Conservation (phyloP, 2,113 vertebrate species). For the Petrocephalus zakoni region DNA sequence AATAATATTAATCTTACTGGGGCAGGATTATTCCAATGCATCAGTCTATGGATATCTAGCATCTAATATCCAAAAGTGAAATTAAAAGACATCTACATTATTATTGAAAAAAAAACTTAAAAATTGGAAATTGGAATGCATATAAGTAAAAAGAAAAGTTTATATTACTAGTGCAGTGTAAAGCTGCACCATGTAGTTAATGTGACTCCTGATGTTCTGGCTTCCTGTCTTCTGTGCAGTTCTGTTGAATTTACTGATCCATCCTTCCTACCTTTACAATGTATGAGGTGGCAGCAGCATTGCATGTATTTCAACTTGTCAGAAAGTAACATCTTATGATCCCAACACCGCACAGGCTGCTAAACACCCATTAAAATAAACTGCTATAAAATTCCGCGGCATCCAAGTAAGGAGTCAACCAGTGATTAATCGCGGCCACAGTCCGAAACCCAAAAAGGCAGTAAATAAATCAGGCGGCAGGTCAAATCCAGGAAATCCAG, state of each 20-base stretch:
- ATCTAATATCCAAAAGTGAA: background rate
- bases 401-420: background rate
- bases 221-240: background rate
- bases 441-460: background rate
- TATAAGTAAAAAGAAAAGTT: background rate
- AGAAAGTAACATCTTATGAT: background rate
- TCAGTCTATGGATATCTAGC: background rate
- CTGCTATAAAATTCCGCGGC: background rate
- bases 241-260: background rate
- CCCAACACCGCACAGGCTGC: background rate
- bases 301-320: background rate
- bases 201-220: background rate
- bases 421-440: background rate
- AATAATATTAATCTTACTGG: background rate
- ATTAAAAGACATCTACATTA: background rate
- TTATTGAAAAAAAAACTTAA: background rate
- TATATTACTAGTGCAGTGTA: background rate
- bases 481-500: background rate
- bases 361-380: background rate
- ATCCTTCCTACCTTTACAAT: background rate
- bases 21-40: background rate
- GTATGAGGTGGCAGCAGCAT: background rate
- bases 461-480: background rate
- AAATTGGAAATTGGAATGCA: background rate
- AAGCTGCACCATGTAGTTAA: background rate